Evolutionary conservation across 2,113 vertebrate species (phyloP), one percentile per base, ranked within the genome.

Genomic region (Odontesthes bonariensis): DNA sequence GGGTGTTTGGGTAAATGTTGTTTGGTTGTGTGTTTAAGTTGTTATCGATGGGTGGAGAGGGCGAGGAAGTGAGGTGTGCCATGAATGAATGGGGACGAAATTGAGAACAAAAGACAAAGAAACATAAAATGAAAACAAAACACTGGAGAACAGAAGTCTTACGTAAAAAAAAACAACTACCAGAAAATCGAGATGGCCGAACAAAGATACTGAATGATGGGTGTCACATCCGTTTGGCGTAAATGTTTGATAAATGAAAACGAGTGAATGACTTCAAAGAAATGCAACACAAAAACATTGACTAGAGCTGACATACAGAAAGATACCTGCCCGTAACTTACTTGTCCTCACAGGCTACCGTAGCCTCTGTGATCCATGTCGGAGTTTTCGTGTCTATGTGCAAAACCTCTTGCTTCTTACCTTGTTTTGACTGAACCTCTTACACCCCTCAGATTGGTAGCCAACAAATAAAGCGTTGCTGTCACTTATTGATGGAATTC

Each of bases 51-150:
- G 79, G 84, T 85, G 86, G 69, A 86, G 85, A 72, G 83, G 83
- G 87, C 86, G 83, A 82, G 56, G 81, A 58, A 72, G 70, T 86
- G 73, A 86, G 86, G 81, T 86, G 86, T 89, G 85, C 63, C 61
- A 20, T 88, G 89, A 84, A 83, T 75, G 84, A 69, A 82, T 88
- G 89, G 78, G 84, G 86, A 88, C 94, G 95, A 94, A 92, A 92
- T 80, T 89, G 92, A 94, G 91, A 95, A 94, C 89, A 78, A 90
- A 95, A 95, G 93, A 93, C 77, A 95, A 93, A 91, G 70, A 91
- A 90, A 93, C 86, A 91, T 82, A 86, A 92, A 93, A 92, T 93
- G 87, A 93, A 92, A 93, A 88, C 77, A 84, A 92, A 91, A 91
- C 85, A 89, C 85, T 86, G 84, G 75, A 78, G 80, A 88, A 88